Percentiles rank a stretch among this genome's conserved stretches.
Evolutionary conservation across 2,113 vertebrate genomes (phyloP).

Genomic region (Crypturellus undulatus): DNA sequence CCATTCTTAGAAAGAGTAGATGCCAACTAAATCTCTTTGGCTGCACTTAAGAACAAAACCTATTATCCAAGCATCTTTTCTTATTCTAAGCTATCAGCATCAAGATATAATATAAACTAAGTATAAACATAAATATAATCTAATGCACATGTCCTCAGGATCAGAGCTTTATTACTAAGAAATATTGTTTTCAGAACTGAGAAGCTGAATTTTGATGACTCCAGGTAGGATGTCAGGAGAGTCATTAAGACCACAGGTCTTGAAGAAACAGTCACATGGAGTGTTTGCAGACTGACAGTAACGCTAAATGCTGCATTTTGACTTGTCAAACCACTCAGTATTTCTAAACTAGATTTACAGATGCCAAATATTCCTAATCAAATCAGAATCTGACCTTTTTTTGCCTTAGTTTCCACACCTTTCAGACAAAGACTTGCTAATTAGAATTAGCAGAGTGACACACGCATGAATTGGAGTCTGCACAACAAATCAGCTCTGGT

Average conservation of each 20-base stretch:
- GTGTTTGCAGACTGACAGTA: not conserved
- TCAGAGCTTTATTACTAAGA: not conserved
- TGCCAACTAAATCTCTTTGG: not conserved
- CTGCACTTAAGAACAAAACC: not conserved
- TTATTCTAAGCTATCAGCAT: not conserved
- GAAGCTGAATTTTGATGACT: not conserved
- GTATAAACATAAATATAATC: not conserved
- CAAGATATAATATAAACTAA: not conserved
- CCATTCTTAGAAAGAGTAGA: slow-evolving; percentile 59
- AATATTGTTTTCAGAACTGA: not conserved
- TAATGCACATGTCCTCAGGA: not conserved
- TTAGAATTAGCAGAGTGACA: not conserved
- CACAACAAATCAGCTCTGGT: not conserved
- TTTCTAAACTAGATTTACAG: not conserved
- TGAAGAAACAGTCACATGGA: not conserved
- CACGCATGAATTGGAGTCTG: not conserved
- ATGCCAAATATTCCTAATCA: not conserved
- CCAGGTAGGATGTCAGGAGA: not conserved
- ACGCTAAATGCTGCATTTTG: not conserved
- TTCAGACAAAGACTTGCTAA: not conserved
- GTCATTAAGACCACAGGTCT: not conserved
- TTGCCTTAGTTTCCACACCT: not conserved
- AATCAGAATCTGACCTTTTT: not conserved
- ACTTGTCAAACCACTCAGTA: not conserved
- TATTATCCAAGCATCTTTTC: not conserved